A percentile compares a stretch with the other conserved stretches of the same genome.
Conservation (phyloP, 2,113 vertebrate species). For the Ochotona curzoniae region DNA sequence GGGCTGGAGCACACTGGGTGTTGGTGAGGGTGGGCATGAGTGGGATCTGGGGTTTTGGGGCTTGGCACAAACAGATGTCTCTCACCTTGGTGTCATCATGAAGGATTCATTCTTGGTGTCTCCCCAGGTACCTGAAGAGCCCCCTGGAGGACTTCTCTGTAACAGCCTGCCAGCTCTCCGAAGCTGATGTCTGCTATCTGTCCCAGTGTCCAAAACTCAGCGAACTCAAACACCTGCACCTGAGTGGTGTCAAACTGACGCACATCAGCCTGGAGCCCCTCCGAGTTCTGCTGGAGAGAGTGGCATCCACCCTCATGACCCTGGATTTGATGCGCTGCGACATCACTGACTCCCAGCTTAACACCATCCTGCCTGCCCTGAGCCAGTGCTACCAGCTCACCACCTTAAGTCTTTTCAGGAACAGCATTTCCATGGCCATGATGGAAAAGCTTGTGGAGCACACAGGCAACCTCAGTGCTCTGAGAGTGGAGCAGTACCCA, state of each 20-base stretch:
- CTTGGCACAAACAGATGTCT: too few species aligned
- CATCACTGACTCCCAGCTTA: neutral
- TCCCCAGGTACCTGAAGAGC: neutral
- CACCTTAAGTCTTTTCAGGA: neutral
- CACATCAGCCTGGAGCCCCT: neutral
- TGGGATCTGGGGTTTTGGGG: neutral
- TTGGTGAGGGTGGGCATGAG: neutral
- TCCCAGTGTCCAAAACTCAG: accelerated
- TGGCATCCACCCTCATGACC: neutral
- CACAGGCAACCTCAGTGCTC: neutral
- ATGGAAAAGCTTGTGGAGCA: neutral
- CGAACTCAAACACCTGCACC: neutral
- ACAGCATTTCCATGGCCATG: neutral
- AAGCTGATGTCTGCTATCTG: neutral
- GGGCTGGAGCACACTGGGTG: neutral
- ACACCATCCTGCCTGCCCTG: neutral
- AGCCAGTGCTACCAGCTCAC: neutral
- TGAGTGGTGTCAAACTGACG: neutral
- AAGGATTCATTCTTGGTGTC: neutral
- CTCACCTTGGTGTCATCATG: neutral
- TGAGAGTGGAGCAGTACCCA: neutral
- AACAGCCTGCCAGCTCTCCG: accelerated
- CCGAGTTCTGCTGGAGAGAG: neutral
- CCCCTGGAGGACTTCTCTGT: neutral
- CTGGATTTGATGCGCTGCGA: neutral